Percentiles rank a stretch among this genome's conserved stretches.
phyloP scores from a whole-genome alignment of 64 coral and sea anemone genomes.

The Pocillopora verrucosa region DNA sequence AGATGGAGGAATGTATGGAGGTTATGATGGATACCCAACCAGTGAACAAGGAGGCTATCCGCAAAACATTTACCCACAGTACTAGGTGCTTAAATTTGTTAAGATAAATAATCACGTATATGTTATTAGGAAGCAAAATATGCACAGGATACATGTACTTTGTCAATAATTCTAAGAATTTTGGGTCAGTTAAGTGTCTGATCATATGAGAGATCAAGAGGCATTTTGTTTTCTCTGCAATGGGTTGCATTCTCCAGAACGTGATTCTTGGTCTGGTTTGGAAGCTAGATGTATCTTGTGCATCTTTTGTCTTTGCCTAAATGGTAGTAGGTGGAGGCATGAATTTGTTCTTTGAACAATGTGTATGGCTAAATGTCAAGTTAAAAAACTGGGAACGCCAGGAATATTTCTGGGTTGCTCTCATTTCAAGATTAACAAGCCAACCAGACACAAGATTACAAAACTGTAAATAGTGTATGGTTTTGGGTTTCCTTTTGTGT shows the following conservation, averaged over 20 bases:
- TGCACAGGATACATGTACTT: background rate
- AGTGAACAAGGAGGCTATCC: slow-evolving; percentile 76
- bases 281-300: background rate
- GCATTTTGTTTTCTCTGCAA: no score
- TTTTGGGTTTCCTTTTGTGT: no score
- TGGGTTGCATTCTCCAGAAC: background rate
- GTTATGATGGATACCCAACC: slow-evolving; percentile 80
- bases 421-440: no score
- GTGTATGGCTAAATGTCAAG: background rate
- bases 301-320: slow-evolving; percentile 13
- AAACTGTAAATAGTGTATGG: no score
- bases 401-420: no score
- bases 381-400: no score
- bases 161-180: no score
- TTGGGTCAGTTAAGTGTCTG: no score
- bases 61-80: slow-evolving; percentile 89
- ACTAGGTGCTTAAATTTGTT: slow-evolving; percentile 46
- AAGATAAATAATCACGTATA: slow-evolving; percentile 14
- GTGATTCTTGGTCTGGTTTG: background rate
- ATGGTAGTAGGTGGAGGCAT: slow-evolving; percentile 7
- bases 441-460: no score
- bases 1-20: slow-evolving; percentile 83
- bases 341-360: slow-evolving; percentile 31
- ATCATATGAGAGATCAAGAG: no score
- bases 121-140: background rate